Base-by-base conservation (phyloP, 2,888 invertebrate species). In the Clunio marinus region DNA sequence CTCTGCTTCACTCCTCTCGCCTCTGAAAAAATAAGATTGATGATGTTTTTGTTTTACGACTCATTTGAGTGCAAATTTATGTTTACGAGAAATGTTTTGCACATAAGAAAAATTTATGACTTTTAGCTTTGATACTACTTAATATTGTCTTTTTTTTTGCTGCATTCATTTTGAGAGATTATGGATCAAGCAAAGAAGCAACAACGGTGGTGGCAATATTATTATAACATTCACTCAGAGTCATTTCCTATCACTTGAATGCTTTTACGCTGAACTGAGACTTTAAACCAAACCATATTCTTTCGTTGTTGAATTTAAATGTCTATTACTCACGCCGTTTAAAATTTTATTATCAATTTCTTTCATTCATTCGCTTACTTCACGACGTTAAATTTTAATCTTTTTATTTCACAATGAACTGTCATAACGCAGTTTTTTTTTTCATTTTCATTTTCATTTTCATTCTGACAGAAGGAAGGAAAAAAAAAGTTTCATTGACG, bases 61-160 rank as follows among this genome's bases (percentile, higher is more conserved):
- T 63, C 63, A 63, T 63, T 63, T 63, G 63, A 63, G 63, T 63
- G 63, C 63, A 63, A 63, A 63, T 63, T 63, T 63, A 63, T 63
- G 63, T 63, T 63, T 63, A 63, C 63, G 46, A 63, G 46, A 63
- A 63, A 63, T 63, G 46, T 63, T 63, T 63, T 63, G 17, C 63
- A 63, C 46, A 46, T 46, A 45, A 35, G 63, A 63, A 46, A 63
- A 63, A 63, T 63, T 63, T 63, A 63, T 63, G 46, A 28, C 63
- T 63, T 63, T 51, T 45, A 20, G 24, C 37, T 35, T 46, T 17
- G 27, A 35, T 17, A 46, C 37, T 63, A 46, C 63, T 63, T 63
- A 63, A 63, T 63, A 63, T 46, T 37, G 24, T 63, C 45, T 15
- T 41, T 15, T n/a, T 41, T 10, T 24, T 62, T 35, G 45, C 8